A percentile compares a stretch with the other conserved stretches of the same genome.
These are phyloP conservation scores for Callionymus lyra DNA, from an alignment of 2,113 vertebrate species.

Conservation along the genomic window DNA sequence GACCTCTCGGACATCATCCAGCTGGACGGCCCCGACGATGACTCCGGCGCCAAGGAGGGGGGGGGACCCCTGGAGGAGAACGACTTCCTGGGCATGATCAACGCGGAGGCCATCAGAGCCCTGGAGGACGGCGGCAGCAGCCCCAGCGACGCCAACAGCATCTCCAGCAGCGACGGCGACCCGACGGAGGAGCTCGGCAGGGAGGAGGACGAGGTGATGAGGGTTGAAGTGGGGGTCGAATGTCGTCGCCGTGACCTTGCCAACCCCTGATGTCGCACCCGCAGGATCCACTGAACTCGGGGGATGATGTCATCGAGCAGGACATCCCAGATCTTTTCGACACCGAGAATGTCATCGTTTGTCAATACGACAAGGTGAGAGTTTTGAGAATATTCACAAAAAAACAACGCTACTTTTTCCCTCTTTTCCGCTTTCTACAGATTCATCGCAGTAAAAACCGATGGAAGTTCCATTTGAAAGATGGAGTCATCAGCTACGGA, in stretches of 20 bases:
- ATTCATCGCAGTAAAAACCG: conserved; percentile 96
- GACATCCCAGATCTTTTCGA: conserved; percentile 92
- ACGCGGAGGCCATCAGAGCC: conserved; percentile 74
- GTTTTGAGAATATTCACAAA: neutral
- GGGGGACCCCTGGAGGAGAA: conserved; percentile 69
- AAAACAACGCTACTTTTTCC: neutral
- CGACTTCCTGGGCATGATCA: conserved; percentile 75
- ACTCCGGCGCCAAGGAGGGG: conserved; percentile 68
- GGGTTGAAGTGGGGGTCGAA: conserved; percentile 6
- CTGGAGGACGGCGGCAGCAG: conserved; percentile 72
- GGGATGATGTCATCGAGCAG: conserved; percentile 91
- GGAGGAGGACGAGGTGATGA: conserved; percentile 63
- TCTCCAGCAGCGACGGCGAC: conserved; percentile 65
- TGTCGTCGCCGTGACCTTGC: too few relatives aligned
- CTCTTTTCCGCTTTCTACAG: conserved; percentile 50
- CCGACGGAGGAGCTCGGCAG: conserved; percentile 60
- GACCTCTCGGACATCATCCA: conserved; percentile 75
- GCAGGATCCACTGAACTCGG: conserved; percentile 93
- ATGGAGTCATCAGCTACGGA: conserved; percentile 86
- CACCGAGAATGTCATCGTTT: conserved; percentile 90
- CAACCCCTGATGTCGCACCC: neutral
- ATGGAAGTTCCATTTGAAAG: conserved; percentile 96
- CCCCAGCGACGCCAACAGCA: conserved; percentile 55
- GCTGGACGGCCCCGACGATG: conserved; percentile 78
- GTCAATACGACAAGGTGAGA: conserved; percentile 95